Base-by-base conservation (phyloP, 2,888 invertebrate species). In the Chydorus sphaericus region DNA sequence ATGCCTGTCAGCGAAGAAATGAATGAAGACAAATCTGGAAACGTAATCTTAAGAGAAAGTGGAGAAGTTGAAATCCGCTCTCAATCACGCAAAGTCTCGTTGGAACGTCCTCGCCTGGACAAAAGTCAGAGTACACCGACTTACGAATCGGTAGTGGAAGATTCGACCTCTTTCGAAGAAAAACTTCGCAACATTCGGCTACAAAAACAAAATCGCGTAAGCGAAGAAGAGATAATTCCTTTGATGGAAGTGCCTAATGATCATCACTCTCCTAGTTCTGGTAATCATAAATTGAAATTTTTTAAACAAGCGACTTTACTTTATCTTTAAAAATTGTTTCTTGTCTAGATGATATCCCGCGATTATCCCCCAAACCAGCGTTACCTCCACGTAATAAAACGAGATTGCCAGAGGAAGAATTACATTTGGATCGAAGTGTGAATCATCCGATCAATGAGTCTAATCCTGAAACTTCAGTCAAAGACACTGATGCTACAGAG, bases 81-180 rank as follows among this genome's bases (percentile, higher is more conserved):
- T 1, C 57, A 51, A 14, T 54, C 57, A 11, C 29, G 58, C 14
- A 55, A 59, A 39, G 57, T 60, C 29, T 61, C 63, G 33, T 67
- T 68, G 56, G 69, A 69, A 48, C 67, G 76, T 30, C 81, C 80
- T 1, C 77, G 77, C 60, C 71, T 86, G 53, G 86, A 87, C 71
- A 86, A 87, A 70, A 82, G 82, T 63, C 80, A 83, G 67, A 86
- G 85, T 62, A 84, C 85, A n/a, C 86, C 86, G 2, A 83, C 85
- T 0, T 85, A 85, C 69, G 85, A 85, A 69, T 20, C 26, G 8
- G 48, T 49, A n/a, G 7, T 26, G 14, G 39, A 48, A 20, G 48
- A 55, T 18, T 20, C 20, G 23, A 36, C 6, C 37, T 30, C 48
- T 4, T 55, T 55, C 39, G 57, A 56, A 48, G 53, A 39, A 26